These are phyloP conservation scores for Ptilorrhoa leucosticta DNA, from an alignment of 2,113 vertebrate genomes.

Conservation along the genomic window DNA sequence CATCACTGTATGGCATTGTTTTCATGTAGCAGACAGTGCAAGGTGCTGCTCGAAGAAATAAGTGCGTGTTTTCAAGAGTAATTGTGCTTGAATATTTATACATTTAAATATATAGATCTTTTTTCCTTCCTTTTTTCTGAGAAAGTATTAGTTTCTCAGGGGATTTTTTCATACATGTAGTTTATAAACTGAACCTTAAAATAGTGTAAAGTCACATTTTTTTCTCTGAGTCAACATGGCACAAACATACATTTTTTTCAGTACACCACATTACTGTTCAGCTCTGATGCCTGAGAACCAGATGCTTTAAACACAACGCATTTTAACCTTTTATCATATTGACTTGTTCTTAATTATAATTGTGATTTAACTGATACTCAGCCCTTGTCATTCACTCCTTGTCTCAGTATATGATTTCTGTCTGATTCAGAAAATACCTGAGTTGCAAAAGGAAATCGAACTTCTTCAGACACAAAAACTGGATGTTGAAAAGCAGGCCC, in stretches of 20 bases:
- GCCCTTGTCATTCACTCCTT: background rate
- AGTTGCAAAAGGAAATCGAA: constrained; percentile 87
- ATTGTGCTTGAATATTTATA: background rate
- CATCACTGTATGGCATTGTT: background rate
- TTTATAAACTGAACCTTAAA: background rate
- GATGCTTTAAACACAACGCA: background rate
- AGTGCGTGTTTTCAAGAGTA: background rate
- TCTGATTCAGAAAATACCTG: constrained; percentile 79
- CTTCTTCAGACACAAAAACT: constrained; percentile 82
- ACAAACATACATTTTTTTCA: background rate
- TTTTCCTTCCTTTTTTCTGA: background rate
- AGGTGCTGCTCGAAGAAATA: background rate
- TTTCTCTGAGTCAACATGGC: background rate
- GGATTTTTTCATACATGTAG: background rate
- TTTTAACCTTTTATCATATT: background rate
- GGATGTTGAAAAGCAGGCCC: constrained; percentile 81
- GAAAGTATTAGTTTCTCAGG: background rate
- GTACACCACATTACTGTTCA: background rate
- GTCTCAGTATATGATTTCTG: background rate
- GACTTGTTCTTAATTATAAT: background rate
- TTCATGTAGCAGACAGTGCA: background rate
- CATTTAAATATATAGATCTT: background rate
- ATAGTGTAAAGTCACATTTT: background rate
- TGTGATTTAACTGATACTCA: background rate
- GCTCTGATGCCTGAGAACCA: background rate